These are phyloP conservation scores for Brachylomia viminalis DNA, from an alignment of 2,888 invertebrate genomes.

Conservation along the genomic window DNA sequence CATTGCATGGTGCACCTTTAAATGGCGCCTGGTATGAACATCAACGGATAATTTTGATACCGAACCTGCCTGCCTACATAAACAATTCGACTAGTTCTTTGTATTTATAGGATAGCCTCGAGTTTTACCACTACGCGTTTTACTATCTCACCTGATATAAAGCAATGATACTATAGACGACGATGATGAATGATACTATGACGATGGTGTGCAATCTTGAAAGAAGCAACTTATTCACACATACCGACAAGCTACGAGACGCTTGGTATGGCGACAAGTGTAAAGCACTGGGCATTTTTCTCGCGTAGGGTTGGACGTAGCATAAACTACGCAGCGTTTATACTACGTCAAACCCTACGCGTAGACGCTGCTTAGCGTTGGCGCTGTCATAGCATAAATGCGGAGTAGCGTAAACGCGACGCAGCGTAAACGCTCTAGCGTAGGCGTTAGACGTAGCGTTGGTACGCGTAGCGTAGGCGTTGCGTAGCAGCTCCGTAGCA, in stretches of 20 bases:
- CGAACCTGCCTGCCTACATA: background rate
- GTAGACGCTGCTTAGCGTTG: background rate
- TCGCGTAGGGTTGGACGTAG: background rate
- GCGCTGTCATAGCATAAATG: background rate
- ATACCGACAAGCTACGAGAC: no score
- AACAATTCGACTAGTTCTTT: background rate
- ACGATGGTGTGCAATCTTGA: background rate
- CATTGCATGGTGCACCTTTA: slow-evolving; percentile 40
- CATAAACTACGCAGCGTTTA: background rate
- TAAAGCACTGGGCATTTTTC: background rate
- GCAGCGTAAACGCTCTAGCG: background rate
- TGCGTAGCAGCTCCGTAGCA: background rate
- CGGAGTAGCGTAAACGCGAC: background rate
- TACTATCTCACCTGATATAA: background rate
- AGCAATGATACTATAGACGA: background rate
- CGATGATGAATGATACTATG: no score
- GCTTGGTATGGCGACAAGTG: background rate
- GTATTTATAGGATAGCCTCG: background rate
- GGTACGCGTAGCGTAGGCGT: background rate
- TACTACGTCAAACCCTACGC: no score
- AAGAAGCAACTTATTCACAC: no score
- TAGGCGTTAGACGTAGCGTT: background rate
- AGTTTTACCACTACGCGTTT: background rate
- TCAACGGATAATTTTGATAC: slow-evolving; percentile 22
- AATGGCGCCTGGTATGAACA: background rate